phyloP scores from a whole-genome alignment of 2,888 invertebrate genomes.

The Callosobruchus maculatus region DNA sequence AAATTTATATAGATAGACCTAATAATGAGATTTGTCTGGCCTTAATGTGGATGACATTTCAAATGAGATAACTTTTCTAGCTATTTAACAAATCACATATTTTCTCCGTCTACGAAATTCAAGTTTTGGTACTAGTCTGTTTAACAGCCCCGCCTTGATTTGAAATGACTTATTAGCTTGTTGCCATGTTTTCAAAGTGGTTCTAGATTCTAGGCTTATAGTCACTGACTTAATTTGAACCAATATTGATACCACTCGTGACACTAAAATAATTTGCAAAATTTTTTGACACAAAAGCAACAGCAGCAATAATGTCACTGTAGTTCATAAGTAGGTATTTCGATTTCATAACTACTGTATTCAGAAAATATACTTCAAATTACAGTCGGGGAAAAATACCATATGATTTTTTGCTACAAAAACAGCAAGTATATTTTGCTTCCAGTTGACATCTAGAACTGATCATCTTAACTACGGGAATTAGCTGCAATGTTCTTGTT shows the following conservation, averaged over 20 bases:
- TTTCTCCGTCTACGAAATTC: neutral
- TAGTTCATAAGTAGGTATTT: too few relatives aligned
- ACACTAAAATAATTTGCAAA: neutral
- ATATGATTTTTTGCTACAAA: slow-evolving; percentile 1
- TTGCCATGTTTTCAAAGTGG: too few relatives aligned
- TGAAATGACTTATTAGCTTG: neutral
- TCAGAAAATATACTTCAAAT: too few relatives aligned
- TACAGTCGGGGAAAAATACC: neutral
- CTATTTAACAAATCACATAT: neutral
- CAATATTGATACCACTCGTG: too few relatives aligned
- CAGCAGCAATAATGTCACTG: too few relatives aligned
- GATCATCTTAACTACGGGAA: neutral
- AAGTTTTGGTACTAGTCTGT: neutral
- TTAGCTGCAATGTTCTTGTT: neutral
- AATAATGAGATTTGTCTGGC: neutral
- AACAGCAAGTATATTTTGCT: neutral
- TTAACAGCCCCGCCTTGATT: neutral
- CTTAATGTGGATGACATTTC: neutral
- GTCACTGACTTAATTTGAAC: too few relatives aligned
- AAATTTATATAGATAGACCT: slow-evolving; percentile 22
- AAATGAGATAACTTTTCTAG: neutral
- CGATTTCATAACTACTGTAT: too few relatives aligned
- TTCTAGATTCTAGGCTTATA: too few relatives aligned
- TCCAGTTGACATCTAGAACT: neutral
- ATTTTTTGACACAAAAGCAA: neutral